Evolutionary conservation across 1,140 invertebrate species (phyloP), one percentile per base, ranked within the genome.

Genomic region (Conus betulinus): DNA sequence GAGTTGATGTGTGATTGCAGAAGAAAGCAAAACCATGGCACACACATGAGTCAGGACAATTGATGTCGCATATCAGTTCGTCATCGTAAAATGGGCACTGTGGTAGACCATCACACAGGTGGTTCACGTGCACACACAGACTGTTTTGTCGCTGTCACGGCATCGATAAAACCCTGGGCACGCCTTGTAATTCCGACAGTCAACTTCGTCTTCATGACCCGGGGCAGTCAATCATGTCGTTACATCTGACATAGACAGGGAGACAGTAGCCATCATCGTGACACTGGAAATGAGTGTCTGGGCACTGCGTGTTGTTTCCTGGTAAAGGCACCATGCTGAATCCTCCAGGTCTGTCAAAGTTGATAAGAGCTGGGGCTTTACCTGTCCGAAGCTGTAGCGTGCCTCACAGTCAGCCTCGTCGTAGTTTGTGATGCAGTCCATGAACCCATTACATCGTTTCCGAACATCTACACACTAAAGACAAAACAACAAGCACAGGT

Each of bases 141-240:
- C 23, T n/a, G 71, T 74, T n/a, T n/a, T n/a, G 1, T 81, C 17
- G 0, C 85, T 81, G 51, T 84, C 23, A 25, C 86, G 86, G 51
- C 88, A 89, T 11, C 71, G 81, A 63, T 89, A 89, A 23, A 79
- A 84, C 39, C 55, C 71, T 53, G 39, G 57, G 63, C 88, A 89
- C 13, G 39, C 3, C 39, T 55, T 67, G 20, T 87, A 23, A 63
- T 60, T 84, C 8, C 74, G 39, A 39, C 74, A 85, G 57, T 15
- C 39, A 20, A 57, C 84, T 79, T 89, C 88, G 82, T 89, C 88
- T 27, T 87, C 88, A 15, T 82, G 27, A 23, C 67, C 60, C 13
- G 88, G 88, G 88, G 53, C 88, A 89, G 85, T 89, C 88, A n/a
- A 67, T n/a, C 60, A 87, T 27, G 20, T 79, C 85, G 81, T 89